Conservation (phyloP, 1,140 invertebrate genomes). For the honey bee (Apis mellifera) region Amel_HAv3.1 CM009932.2:12595001-12595500, state of each 20-base stretch:
- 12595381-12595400: background rate
- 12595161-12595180: background rate
- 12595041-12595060: constrained; percentile 68
- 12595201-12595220: too few species aligned
- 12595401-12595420: constrained; percentile 39
- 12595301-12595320: background rate
- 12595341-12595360: constrained; percentile 18
- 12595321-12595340: background rate
- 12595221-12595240: background rate
- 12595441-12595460: background rate
- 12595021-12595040: constrained; percentile 57
- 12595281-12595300: background rate
- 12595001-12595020: constrained; percentile 53
- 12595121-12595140: background rate
- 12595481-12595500: constrained; percentile 34
- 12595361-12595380: constrained; percentile 1
- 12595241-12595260: constrained; percentile 7
- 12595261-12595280: background rate
- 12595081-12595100: background rate
- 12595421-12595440: constrained; percentile 10
- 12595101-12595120: background rate
- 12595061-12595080: constrained; percentile 58
- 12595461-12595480: background rate
- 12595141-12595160: too few species aligned
- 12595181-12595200: background rate